Percentiles rank a stretch among this genome's conserved stretches.
phyloP scores from a whole-genome alignment of 2,113 vertebrate species.

The Pluvialis apricaria region DNA sequence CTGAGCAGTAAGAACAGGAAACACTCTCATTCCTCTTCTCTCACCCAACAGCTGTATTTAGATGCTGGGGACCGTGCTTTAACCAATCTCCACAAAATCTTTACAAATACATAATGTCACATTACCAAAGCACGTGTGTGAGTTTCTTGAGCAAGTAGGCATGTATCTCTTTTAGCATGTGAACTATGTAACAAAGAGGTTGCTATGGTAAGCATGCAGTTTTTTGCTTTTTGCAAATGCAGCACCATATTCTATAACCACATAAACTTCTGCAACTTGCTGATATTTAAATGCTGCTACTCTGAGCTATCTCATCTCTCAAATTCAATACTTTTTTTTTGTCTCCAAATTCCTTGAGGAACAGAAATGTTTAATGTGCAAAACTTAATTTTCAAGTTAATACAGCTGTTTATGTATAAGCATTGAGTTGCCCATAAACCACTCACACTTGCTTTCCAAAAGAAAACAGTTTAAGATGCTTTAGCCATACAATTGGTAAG shows the following conservation, averaged over 20 bases:
- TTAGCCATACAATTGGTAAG: neutral
- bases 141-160: neutral
- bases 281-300: neutral
- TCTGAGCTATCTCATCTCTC: neutral
- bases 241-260: neutral
- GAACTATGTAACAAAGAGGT: neutral
- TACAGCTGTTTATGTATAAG: neutral
- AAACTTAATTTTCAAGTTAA: neutral
- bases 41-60: neutral
- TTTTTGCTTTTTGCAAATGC: neutral
- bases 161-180: neutral
- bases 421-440: neutral
- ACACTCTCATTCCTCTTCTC: neutral
- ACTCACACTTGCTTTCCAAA: neutral
- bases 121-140: neutral
- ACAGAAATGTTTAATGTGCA: neutral
- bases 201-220: neutral
- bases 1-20: neutral
- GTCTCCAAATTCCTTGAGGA: neutral
- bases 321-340: neutral
- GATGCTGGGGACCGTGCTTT: neutral
- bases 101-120: neutral
- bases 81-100: neutral
- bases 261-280: neutral
- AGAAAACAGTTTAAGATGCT: neutral